phyloP scores from a whole-genome alignment of 2,888 invertebrate genomes.

The Watsonalla binaria region DNA sequence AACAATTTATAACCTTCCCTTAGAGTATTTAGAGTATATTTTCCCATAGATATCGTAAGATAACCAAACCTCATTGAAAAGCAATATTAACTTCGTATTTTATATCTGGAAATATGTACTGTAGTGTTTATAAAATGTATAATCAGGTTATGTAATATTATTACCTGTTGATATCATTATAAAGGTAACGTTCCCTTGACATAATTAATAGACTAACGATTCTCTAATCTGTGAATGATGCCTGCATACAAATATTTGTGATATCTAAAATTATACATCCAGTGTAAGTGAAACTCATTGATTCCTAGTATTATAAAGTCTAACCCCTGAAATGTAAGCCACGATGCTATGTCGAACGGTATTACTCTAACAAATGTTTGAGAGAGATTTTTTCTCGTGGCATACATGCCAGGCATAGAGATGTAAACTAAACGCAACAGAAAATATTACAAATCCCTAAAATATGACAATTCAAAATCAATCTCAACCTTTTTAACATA shows the following conservation, averaged over 20 bases:
- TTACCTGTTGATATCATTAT: not conserved
- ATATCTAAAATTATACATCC: not conserved
- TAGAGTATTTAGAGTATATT: not conserved
- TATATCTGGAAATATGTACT: not conserved
- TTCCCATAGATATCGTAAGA: not conserved
- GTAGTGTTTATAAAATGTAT: slow-evolving; percentile 2
- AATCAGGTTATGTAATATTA: not conserved
- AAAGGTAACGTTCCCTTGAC: not conserved
- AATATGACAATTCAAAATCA: too few relatives aligned
- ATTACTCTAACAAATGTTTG: too few relatives aligned
- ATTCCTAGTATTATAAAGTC: not conserved
- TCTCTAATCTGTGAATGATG: not conserved
- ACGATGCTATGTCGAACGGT: too few relatives aligned
- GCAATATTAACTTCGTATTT: not conserved
- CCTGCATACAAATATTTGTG: not conserved
- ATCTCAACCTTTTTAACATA: too few relatives aligned
- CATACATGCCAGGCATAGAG: too few relatives aligned
- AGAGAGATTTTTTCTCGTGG: too few relatives aligned
- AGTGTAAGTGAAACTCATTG: not conserved
- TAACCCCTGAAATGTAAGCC: too few relatives aligned
- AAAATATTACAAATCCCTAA: too few relatives aligned
- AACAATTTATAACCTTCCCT: not conserved
- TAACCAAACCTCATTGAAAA: not conserved
- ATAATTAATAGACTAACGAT: not conserved
- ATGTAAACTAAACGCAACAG: too few relatives aligned